A percentile compares a stretch with the other conserved stretches of the same genome.
phyloP scores from a whole-genome alignment of 2,797 vertebrate species.

The Liparis tanakae region DNA sequence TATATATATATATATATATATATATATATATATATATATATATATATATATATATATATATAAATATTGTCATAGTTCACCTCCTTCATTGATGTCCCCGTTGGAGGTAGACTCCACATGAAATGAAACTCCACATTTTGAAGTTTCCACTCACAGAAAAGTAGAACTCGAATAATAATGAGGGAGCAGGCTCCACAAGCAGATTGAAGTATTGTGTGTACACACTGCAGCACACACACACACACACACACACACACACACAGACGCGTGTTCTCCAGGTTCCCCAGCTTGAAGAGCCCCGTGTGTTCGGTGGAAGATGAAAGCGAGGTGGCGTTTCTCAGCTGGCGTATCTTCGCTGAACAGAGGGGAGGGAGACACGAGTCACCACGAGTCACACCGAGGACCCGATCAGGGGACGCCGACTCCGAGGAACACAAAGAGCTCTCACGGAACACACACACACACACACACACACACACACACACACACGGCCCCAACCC shows the following conservation, averaged over 20 bases:
- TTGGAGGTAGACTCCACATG: background rate
- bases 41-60: no score
- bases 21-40: no score
- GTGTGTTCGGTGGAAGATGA: background rate
- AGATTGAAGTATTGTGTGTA: background rate
- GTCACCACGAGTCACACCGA: background rate
- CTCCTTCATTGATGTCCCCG: no score
- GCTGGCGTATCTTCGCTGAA: background rate
- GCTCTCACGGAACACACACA: conserved; percentile 6
- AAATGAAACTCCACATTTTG: background rate
- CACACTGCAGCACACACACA: no score
- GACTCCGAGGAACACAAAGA: conserved; percentile 27
- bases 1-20: no score
- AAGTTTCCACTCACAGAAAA: background rate
- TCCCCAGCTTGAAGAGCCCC: no score
- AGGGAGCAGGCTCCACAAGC: background rate
- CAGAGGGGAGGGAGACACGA: background rate
- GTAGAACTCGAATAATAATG: background rate
- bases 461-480: no score
- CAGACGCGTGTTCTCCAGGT: no score
- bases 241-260: no score
- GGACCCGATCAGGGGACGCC: conserved; percentile 9
- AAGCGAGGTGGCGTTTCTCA: background rate
- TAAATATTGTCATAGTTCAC: no score
- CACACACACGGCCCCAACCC: no score